Base-by-base conservation (phyloP, 2,797 vertebrate genomes). In the Arnoldichthys spilopterus region DNA sequence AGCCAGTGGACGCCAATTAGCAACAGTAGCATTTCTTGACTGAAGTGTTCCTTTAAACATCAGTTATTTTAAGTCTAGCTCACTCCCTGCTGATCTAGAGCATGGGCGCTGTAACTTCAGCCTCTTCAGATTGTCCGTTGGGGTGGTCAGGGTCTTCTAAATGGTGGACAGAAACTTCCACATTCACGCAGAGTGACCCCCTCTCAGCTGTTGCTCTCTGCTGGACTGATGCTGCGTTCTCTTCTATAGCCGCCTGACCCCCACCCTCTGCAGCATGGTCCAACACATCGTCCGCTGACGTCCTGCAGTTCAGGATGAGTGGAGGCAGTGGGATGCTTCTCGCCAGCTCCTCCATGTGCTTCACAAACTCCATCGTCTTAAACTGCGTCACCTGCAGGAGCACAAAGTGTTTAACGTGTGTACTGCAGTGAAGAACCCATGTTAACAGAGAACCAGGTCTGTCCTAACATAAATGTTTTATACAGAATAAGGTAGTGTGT, bases 311-410 rank as follows among this genome's bases (percentile, higher is more conserved):
- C 0, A 96, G 90, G 89, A 99, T 97, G 66, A 96, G 93, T 0
- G 97, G 97, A 0, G 97, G 97, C 7, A 98, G 94, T 0, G 97
- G 97, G 66, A 99, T 87, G 34, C 96, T 97, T 54, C 95, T 91
- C 0, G 97, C 97, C 71, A 99, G 92, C 85, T 99, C 97, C 83
- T 99, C 97, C 1, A 98, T 95, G 85, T 98, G 96, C 0, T 96
- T 95, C 0, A 96, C 96, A 0, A 99, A 93, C 90, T 99, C 97
- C 95, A 95, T 95, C 34, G 97, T 99, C 88, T 98, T 98, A 76
- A 93, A 98, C 87, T 98, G 97, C 2, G 97, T 99, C 58, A 61
- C 58, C 58, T 61, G 28, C 15, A 8, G 16, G 26, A 61, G 2
- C 2, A 5, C 54, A 26, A 58, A 58, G 54, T 8, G 54, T 12